phyloP scores from a whole-genome alignment of 2,888 invertebrate genomes.

The Mythimna vitellina region DNA sequence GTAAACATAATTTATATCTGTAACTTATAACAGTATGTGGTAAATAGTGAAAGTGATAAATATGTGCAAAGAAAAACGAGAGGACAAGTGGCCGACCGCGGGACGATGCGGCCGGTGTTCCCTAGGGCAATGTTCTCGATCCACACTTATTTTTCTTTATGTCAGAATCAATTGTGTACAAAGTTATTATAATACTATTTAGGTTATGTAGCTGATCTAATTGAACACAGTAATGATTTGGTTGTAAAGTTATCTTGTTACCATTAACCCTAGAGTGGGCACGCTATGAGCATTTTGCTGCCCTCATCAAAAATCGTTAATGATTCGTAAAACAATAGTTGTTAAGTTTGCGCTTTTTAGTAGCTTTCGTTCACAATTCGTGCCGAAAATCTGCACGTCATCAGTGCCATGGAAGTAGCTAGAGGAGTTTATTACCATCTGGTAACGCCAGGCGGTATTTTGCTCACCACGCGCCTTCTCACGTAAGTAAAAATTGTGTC shows the following conservation, averaged over 20 bases:
- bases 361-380: too few species aligned
- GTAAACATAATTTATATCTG: constrained; percentile 41
- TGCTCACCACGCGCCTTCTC: too few species aligned
- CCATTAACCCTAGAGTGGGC: too few species aligned
- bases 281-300: too few species aligned
- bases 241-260: background rate
- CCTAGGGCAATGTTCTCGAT: constrained; percentile 67
- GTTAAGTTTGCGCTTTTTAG: too few species aligned
- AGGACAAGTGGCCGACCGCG: constrained; percentile 54
- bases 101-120: constrained; percentile 54
- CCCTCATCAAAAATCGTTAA: too few species aligned
- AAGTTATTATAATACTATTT: constrained; percentile 41
- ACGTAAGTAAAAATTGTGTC: too few species aligned
- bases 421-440: too few species aligned
- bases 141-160: constrained; percentile 61
- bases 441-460: too few species aligned
- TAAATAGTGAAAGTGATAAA: constrained; percentile 63
- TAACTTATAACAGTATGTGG: constrained; percentile 48
- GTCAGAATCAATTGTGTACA: constrained; percentile 54
- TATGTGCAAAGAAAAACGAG: constrained; percentile 55
- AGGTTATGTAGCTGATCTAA: constrained; percentile 23
- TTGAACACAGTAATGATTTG: constrained; percentile 17
- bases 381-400: too few species aligned
- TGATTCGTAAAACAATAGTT: too few species aligned
- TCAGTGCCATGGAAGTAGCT: too few species aligned